Base-by-base conservation (phyloP, 2,113 vertebrate species). In the Tyto alba region DNA sequence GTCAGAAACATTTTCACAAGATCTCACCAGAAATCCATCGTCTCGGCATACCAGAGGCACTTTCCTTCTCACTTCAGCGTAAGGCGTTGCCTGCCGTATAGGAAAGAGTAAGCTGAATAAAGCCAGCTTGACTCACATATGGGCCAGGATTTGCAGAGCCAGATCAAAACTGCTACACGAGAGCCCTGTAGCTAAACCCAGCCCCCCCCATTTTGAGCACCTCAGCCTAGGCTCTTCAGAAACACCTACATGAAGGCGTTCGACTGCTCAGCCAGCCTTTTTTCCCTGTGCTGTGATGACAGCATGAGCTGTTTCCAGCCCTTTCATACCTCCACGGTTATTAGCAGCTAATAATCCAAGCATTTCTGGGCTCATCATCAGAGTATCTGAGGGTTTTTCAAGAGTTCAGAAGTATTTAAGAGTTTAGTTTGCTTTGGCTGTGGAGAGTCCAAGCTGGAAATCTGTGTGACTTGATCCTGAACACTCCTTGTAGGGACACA, bases 271-370 rank as follows among this genome's bases (percentile, higher is more conserved):
- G 57, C 12, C 74, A 72, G 64, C 17, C n/a, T 67, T 57, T 80
- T n/a, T 8, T 38, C 59, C 83, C 52, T 17, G 3, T 8, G 1
- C 16, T 25, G 47, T 21, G 66, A 30, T 36, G 73, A 84, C 27
- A 75, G 56, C 47, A 27, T 0, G 8, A 82, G 67, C 59, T 7
- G 0, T 53, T 90, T 72, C 89, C 71, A 83, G 26, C 0, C 0
- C 84, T 84, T 76, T 48, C 72, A 29, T 27, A 72, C 26, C 74
- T 79, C 81, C 85, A 68, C 1, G 1, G 13, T 53, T 81, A 83
- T 79, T 45, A 90, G 82, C 73, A 92, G 52, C 47, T 63, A 90
- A 67, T 56, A 89, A 92, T 2, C 64, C 26, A 56, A 87, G 66
- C 20, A 38, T 41, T 92, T 95, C 72, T 81, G 79, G 47, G 68